A percentile compares a stretch with the other conserved stretches of the same genome.
Conservation (phyloP, 1,140 invertebrate species). For the Drosophila parabipectinata region DNA sequence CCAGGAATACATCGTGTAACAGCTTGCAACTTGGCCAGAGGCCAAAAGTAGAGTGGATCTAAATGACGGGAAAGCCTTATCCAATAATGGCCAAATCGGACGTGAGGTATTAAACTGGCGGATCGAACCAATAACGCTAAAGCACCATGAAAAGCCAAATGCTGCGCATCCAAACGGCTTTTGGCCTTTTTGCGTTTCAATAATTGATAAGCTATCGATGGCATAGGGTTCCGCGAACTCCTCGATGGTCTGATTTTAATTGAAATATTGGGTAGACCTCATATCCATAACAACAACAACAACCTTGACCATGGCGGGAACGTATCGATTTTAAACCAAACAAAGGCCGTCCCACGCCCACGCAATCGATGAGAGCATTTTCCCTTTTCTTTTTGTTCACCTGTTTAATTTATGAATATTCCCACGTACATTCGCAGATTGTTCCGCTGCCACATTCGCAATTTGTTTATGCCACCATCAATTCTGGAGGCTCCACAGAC, state of each 20-base stretch:
- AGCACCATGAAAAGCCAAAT: conserved; percentile 47
- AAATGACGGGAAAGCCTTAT: conserved; percentile 28
- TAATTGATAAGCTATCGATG: conserved; percentile 46
- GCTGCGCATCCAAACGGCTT: conserved; percentile 4
- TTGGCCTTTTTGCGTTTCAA: conserved; percentile 32
- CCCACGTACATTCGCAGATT: neutral
- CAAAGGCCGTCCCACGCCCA: conserved; percentile 12
- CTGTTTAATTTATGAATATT: conserved; percentile 20
- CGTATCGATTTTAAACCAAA: conserved; percentile 58
- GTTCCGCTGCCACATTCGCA: conserved; percentile 11
- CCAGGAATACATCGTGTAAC: conserved; percentile 7
- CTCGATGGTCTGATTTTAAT: conserved; percentile 9
- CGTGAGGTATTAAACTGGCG: conserved; percentile 15
- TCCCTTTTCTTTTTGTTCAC: conserved; percentile 6
- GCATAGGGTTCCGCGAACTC: neutral
- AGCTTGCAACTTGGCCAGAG: conserved; percentile 26
- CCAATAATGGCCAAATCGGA: conserved; percentile 18
- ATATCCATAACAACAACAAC: conserved; percentile 19
- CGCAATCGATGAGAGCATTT: conserved; percentile 8
- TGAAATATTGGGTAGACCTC: conserved; percentile 1
- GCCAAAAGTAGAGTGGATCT: conserved; percentile 10
- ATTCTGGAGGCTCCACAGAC: conserved; percentile 44
- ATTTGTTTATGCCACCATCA: conserved; percentile 64
- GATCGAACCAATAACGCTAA: conserved; percentile 18
- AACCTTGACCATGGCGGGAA: conserved; percentile 52